Conservation (phyloP, 2,888 invertebrate genomes). For the Diploptera punctata region DNA sequence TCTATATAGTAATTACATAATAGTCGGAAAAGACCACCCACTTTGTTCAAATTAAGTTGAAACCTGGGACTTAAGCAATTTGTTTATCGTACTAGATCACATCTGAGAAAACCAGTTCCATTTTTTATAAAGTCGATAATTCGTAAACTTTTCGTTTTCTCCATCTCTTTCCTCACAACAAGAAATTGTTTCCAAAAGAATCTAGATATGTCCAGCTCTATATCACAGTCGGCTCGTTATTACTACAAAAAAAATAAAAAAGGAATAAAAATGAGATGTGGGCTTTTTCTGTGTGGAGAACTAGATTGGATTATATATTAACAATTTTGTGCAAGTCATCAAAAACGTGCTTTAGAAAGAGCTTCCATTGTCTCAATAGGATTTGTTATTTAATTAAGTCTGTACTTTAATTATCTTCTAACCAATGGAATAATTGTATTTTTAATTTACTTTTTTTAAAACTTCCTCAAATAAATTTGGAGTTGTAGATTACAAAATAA, state of each 20-base stretch:
- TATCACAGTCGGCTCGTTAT: background rate
- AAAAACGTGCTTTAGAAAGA: background rate
- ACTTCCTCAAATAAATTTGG: background rate
- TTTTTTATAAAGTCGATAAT: constrained; percentile 15
- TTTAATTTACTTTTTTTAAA: background rate
- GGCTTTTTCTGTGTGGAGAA: background rate
- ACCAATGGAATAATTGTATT: background rate
- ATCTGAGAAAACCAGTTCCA: background rate
- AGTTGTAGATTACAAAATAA: no score
- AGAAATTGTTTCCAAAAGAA: background rate
- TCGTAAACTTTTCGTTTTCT: background rate
- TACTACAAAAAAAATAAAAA: background rate
- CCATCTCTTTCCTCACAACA: background rate
- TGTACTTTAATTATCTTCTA: background rate
- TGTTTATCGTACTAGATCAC: constrained; percentile 15
- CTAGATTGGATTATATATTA: constrained; percentile 14
- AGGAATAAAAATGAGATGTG: constrained; percentile 10
- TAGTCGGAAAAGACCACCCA: background rate
- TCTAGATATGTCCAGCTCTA: background rate
- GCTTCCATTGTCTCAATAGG: background rate
- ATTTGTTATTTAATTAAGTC: constrained; percentile 3
- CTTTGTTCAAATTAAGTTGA: background rate
- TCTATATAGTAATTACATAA: no score
- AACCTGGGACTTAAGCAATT: background rate
- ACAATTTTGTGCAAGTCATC: constrained; percentile 15